These are phyloP conservation scores for Aphidoletes aphidimyza DNA, from an alignment of 2,888 invertebrate genomes.

Conservation along the genomic window DNA sequence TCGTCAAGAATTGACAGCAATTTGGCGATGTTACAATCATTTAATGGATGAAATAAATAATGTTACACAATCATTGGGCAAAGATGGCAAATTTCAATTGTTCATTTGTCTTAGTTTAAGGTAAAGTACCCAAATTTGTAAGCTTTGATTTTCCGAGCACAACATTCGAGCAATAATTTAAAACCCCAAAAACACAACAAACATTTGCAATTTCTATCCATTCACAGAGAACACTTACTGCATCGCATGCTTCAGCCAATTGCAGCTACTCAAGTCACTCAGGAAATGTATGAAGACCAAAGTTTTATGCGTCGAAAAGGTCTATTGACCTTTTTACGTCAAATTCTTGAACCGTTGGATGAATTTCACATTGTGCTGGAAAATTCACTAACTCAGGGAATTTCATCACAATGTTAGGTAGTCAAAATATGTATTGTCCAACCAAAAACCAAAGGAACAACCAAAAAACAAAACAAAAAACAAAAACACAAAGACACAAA, in stretches of 20 bases:
- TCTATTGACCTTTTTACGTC: conserved; percentile 86
- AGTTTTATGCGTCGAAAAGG: conserved; percentile 91
- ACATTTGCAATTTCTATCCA: conserved; percentile 54
- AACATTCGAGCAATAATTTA: not conserved
- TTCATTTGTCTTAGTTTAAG: conserved; percentile 94
- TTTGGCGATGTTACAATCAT: conserved; percentile 89
- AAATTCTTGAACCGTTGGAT: conserved; percentile 89
- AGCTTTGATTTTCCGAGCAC: not conserved
- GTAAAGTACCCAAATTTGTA: conserved; percentile 67
- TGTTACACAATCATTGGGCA: conserved; percentile 82
- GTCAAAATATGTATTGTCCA: not conserved
- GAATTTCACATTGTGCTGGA: conserved; percentile 89
- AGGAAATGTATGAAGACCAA: conserved; percentile 95
- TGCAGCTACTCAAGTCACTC: conserved; percentile 87
- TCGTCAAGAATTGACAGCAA: conserved; percentile 72
- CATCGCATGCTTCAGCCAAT: conserved; percentile 93
- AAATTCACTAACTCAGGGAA: conserved; percentile 79
- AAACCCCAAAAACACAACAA: not conserved
- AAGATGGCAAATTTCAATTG: conserved; percentile 97
- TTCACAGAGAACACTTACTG: conserved; percentile 82
- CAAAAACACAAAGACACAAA: too few species aligned
- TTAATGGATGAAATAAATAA: conserved; percentile 88
- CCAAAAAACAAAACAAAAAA: not conserved
- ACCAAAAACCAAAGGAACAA: not conserved
- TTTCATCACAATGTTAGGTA: conserved; percentile 65